Evolutionary conservation across 2,113 vertebrate genomes (phyloP).

Genomic region (Nyctereutes procyonoides): DNA sequence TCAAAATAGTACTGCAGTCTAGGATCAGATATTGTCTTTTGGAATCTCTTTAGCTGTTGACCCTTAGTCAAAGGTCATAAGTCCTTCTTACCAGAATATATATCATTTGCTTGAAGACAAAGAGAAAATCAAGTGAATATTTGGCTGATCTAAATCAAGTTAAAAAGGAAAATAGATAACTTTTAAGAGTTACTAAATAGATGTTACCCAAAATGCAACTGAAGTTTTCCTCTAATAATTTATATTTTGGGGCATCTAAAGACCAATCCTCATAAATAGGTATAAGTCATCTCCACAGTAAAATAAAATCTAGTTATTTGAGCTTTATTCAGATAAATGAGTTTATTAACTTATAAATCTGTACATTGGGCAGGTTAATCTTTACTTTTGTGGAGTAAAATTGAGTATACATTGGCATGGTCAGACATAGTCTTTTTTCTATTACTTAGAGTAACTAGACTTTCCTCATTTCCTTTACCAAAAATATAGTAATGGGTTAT

Average conservation of each 20-base stretch:
- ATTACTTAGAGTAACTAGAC: not conserved
- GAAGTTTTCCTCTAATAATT: slow-evolving; percentile 4
- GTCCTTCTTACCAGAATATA: not conserved
- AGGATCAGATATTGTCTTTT: not conserved
- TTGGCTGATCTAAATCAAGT: not conserved
- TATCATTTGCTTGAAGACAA: not conserved
- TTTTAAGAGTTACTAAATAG: not conserved
- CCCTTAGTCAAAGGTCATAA: not conserved
- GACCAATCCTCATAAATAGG: not conserved
- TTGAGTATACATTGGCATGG: not conserved
- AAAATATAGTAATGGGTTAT: not conserved
- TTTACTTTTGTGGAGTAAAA: slow-evolving; percentile 43
- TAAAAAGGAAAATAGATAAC: slow-evolving; percentile 6
- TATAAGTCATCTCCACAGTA: not conserved
- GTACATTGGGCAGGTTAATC: not conserved
- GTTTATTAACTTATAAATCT: slow-evolving; percentile 43
- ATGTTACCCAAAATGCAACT: not conserved
- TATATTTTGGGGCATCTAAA: not conserved
- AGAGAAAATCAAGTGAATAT: slow-evolving; percentile 45
- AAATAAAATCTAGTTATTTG: not conserved
- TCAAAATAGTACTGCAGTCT: slow-evolving; percentile 9
- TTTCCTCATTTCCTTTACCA: not conserved
- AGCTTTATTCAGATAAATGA: slow-evolving; percentile 34
- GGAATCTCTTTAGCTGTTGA: not conserved
- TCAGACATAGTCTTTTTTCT: not conserved